A percentile compares a stretch with the other conserved stretches of the same genome.
Evolutionary conservation across 2,113 vertebrate genomes (phyloP).

Genomic region (Mola mola): DNA sequence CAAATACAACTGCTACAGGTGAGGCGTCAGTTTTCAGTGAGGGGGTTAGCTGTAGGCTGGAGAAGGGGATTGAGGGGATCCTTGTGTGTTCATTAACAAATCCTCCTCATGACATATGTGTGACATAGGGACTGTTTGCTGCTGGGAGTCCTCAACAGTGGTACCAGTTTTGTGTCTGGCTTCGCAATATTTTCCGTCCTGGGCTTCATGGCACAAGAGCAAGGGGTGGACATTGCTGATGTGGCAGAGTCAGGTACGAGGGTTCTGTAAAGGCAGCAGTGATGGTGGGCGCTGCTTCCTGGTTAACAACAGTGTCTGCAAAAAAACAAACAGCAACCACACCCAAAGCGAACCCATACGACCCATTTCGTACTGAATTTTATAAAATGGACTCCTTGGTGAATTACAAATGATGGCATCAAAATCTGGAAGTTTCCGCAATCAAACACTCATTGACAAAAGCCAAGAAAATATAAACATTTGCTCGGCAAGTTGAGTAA

Average conservation of each 20-base stretch:
- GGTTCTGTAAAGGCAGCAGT: conserved; percentile 87
- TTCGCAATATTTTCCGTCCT: conserved; percentile 99
- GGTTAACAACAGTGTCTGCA: conserved; percentile 69
- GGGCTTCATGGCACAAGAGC: conserved; percentile 99
- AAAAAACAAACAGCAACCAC: conserved; percentile 68
- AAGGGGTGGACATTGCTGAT: conserved; percentile 99
- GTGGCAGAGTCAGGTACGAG: conserved; percentile 99
- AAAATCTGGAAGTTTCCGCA: conserved; percentile 68
- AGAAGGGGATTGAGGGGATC: conserved; percentile 69
- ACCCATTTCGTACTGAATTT: conserved; percentile 23
- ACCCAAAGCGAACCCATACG: conserved; percentile 57
- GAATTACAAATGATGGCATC: conserved; percentile 64
- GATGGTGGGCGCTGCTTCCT: conserved; percentile 96
- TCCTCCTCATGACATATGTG: conserved; percentile 98
- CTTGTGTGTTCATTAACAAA: conserved; percentile 97
- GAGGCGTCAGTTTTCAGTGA: conserved; percentile 78
- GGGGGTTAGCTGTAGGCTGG: conserved; percentile 41
- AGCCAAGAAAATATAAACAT: conserved; percentile 12
- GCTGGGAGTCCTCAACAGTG: conserved; percentile 99
- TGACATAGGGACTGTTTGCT: conserved; percentile 99
- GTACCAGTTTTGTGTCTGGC: conserved; percentile 99
- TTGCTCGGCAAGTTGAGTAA: too few relatives aligned
- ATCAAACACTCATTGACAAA: conserved; percentile 75
- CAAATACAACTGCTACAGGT: conserved; percentile 99
- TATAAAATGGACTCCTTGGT: conserved; percentile 35